Evolutionary conservation across 2,797 vertebrate species (phyloP), one percentile per base, ranked within the genome.

Genomic region (Scleropages formosus): DNA sequence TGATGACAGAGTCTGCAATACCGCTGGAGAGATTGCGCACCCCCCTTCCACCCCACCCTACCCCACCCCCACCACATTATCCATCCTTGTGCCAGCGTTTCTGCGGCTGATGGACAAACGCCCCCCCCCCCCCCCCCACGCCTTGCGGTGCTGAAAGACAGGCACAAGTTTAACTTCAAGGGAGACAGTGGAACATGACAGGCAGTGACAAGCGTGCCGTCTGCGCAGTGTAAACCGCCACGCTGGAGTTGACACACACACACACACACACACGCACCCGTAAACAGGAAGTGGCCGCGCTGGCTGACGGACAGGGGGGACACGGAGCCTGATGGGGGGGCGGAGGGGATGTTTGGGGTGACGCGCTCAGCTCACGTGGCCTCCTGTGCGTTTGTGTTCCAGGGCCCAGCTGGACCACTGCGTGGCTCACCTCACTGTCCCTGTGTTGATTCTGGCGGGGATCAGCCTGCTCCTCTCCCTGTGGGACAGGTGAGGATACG

Each of bases 1-100:
- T 92, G 91, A 91, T 91, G 90, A 92, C 89, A 91, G 90, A 90
- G 88, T 84, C 85, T 90, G 89, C 89, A 89, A 89, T 87, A 88
- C 87, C 88, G 85, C 86, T 87, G 81, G 81, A 85, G 84, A 90
- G 90, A 90, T 90, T 88, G 83, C 85, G 80, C 86, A 89, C 87
- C 85, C 87, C 83, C 78, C 83, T 77, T 76, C 66, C 69, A 83
- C 77, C 80, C 79, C 80, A 83, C 44, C 68, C 77, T 78, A 73
- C 84, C 78, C 80, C 80, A 81, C 83, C 56, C 73, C 79, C 80
- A 72, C 72, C 77, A 73, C 80, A 39, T 74, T 84, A 87, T 84
- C 85, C 88, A 85, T 84, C 82, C 83, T 77, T 75, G 81, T 85
- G 78, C 74, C 74, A 79, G 80, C 87, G 85, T 89, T 85, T 83